phyloP scores from a whole-genome alignment of 1,140 invertebrate genomes.

The Drosophila pallidifrons region DNA sequence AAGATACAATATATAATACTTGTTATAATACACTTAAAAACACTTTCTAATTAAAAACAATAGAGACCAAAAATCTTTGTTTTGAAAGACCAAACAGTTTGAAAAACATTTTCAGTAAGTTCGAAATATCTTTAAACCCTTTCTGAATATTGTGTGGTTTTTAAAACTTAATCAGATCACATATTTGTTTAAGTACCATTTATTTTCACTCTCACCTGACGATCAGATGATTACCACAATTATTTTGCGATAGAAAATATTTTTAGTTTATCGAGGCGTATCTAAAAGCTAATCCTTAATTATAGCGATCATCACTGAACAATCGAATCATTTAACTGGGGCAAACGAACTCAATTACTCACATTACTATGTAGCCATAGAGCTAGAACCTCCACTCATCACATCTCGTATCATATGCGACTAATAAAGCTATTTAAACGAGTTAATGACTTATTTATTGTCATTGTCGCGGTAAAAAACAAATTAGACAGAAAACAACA shows the following conservation, averaged over 20 bases:
- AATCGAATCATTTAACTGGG: conserved; percentile 1
- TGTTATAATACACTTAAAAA: not conserved
- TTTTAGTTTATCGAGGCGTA: not conserved
- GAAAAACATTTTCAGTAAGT: too few relatives aligned
- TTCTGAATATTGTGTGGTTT: too few relatives aligned
- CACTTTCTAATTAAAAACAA: not conserved
- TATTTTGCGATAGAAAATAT: not conserved
- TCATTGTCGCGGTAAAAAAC: conserved; percentile 45
- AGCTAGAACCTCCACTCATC: conserved; percentile 26
- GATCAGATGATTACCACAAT: not conserved
- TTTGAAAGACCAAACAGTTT: too few relatives aligned
- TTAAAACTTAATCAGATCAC: too few relatives aligned
- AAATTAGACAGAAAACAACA: conserved; percentile 38
- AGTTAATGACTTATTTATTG: conserved; percentile 80
- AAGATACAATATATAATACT: not conserved
- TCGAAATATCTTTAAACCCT: not conserved
- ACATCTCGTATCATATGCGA: conserved; percentile 51
- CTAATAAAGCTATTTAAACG: conserved; percentile 78
- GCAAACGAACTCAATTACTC: conserved; percentile 31
- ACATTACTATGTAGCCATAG: conserved; percentile 14
- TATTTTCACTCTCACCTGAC: too few relatives aligned
- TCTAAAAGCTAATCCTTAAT: not conserved
- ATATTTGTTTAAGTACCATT: too few relatives aligned
- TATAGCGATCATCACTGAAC: not conserved
- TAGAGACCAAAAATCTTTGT: too few relatives aligned